Evolutionary conservation across 2,888 invertebrate genomes (phyloP), one percentile per base, ranked within the genome.

Genomic region (Muschampia plurimacula): DNA sequence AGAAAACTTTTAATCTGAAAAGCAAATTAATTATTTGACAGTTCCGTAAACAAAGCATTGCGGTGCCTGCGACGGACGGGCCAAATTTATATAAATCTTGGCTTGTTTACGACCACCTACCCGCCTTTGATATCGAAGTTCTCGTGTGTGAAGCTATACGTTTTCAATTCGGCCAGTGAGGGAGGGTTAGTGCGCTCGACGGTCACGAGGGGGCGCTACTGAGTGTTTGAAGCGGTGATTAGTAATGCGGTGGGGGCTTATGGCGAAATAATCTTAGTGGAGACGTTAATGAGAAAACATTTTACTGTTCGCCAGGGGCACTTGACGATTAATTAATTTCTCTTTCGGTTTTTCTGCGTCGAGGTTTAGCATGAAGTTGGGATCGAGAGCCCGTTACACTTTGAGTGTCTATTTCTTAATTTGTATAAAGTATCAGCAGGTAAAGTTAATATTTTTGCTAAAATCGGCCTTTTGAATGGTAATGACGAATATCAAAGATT

Each of bases 211-310:
- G 87, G 83, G 82, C 79, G 79, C 77, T 71, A 76, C 79, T 79
- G 81, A 82, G 80, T 87, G 88, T 89, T 89, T 87, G 88, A 87
- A 86, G 86, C 85, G 79, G 86, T 89, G 89, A 90, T 90, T 90
- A 88, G 89, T 89, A 89, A 86, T 85, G 86, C 83, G 84, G 85
- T 80, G 84, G 86, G 84, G 81, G 83, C 84, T 86, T 88, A 87
- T 87, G 84, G 87, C 83, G 81, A 88, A 88, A 90, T 89, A 89
- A 89, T 90, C 89, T 89, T 86, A 88, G 85, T 84, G 83, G 83
- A 86, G 85, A 83, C 84, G 84, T 84, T 89, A 89, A 91, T 89
- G 89, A 89, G 87, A 90, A 90, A 89, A 88, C 86, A 87, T 86
- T 86, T 80, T 77, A 77, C 78, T 80, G 82, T 77, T 79, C 77